Evolutionary conservation across 2,888 invertebrate species (phyloP).

Genomic region (Monoplex corrugatus): DNA sequence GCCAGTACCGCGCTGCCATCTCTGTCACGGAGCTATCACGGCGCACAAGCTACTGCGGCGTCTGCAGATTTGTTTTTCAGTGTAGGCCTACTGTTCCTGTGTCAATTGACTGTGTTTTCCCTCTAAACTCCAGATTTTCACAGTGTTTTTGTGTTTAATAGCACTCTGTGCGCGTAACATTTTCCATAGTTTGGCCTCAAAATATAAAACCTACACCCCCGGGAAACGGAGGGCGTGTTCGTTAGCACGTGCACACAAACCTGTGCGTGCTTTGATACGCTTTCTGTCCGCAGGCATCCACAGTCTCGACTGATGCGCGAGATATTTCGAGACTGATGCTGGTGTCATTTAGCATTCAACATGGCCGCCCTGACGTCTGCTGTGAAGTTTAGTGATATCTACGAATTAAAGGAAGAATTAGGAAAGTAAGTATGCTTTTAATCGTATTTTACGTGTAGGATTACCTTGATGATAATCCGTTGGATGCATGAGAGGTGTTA

Average conservation of each 20-base stretch:
- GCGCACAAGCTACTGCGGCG: too few species aligned
- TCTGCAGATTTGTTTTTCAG: too few species aligned
- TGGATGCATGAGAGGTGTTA: background rate
- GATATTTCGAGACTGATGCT: conserved; percentile 69
- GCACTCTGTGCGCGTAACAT: too few species aligned
- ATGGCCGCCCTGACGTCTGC: conserved; percentile 85
- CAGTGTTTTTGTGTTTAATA: too few species aligned
- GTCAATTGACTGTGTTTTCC: too few species aligned
- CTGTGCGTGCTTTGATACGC: background rate
- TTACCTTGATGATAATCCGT: background rate
- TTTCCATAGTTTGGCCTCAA: too few species aligned
- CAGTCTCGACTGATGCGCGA: conserved; percentile 60
- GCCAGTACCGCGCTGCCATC: too few species aligned
- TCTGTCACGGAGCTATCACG: too few species aligned
- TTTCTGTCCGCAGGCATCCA: conserved; percentile 48
- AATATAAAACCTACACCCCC: too few species aligned
- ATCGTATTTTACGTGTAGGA: background rate
- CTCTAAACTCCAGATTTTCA: too few species aligned
- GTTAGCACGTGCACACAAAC: background rate
- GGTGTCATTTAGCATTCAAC: conserved; percentile 80
- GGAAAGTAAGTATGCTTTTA: conserved; percentile 91
- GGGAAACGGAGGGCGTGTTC: background rate
- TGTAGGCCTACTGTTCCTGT: too few species aligned
- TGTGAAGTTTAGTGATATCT: conserved; percentile 99
- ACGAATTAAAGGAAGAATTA: conserved; percentile 99